Base-by-base conservation (phyloP, 2,888 invertebrate genomes). In the Harpalus rubripes region DNA sequence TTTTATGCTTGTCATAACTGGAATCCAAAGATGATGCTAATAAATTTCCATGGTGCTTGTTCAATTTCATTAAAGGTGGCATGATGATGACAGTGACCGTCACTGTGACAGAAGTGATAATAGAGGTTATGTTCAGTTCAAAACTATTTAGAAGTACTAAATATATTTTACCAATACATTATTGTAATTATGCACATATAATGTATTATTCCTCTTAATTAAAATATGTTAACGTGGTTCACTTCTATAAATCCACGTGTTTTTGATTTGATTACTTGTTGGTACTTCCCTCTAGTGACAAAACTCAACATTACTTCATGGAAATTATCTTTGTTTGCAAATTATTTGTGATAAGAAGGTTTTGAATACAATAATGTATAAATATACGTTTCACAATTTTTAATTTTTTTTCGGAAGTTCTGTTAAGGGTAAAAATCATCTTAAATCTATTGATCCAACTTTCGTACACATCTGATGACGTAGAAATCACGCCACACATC, bases 401-500 rank as follows among this genome's bases (percentile, higher is more conserved):
- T 41, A 44, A 10, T 3, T 18, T 41, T 16, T 72, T 44, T 12
- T 15, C n/a, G 8, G 16, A 41, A 74, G 41, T 41, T n/a, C 68
- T 15, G n/a, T 0, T 15, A 74, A 44, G 41, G 6, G 12, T 32
- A 7, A 76, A 76, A 78, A 7, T 7, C 6, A 81, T 15, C 58
- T 10, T 52, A 56, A 16, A 81, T 78, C 63, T 84, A 84, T 84
- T 84, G 84, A 84, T 84, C 84, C 82, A 59, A 76, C 83, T n/a
- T 74, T 63, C 63, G 63, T 44, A 76, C 22, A 41, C 74, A 83
- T 74, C 78, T 84, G 44, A 86, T 87, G 87, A 87, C 87, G 87
- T 87, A 86, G 85, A 85, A 86, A 87, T 87, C 87, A 87, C 87
- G 87, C 87, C 87, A 87, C 86, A 86, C 79, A 86, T 87, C 87